Evolutionary conservation across 1,140 invertebrate genomes (phyloP).

Genomic region (Diploscapter pachys): DNA sequence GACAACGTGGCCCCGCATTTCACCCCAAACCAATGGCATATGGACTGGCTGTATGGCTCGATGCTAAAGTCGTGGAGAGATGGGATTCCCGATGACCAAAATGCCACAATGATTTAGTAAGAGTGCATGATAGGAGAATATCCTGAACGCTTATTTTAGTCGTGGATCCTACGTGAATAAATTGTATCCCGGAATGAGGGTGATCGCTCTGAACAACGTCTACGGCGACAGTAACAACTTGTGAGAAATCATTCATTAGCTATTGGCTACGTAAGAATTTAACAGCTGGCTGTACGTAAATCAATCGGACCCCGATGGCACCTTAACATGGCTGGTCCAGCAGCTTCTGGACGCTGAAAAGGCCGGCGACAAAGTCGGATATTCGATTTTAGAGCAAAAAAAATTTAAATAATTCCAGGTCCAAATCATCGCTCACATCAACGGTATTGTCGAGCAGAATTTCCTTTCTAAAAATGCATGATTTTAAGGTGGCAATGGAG

Average conservation of each 20-base stretch:
- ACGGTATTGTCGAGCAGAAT: no score
- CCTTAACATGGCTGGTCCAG: no score
- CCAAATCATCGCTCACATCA: no score
- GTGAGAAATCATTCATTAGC: constrained; percentile 44
- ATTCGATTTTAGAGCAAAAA: no score
- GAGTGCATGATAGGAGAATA: background rate
- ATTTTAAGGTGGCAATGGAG: no score
- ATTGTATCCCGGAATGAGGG: constrained; percentile 58
- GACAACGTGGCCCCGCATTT: constrained; percentile 41
- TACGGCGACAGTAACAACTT: constrained; percentile 61
- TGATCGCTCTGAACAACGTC: constrained; percentile 63
- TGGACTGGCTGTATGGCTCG: constrained; percentile 45
- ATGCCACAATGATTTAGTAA: constrained; percentile 21
- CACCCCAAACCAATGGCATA: constrained; percentile 42
- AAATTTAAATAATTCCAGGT: no score
- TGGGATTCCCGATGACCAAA: constrained; percentile 43
- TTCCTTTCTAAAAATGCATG: no score
- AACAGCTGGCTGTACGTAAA: no score
- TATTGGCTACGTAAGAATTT: no score
- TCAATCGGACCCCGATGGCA: no score
- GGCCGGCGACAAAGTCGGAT: no score
- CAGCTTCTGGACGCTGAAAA: no score
- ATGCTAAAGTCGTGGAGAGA: constrained; percentile 41
- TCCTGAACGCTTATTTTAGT: constrained; percentile 46
- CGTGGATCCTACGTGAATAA: constrained; percentile 60